Base-by-base conservation (phyloP, 2,888 invertebrate genomes). In the Palloptera scutellata region DNA sequence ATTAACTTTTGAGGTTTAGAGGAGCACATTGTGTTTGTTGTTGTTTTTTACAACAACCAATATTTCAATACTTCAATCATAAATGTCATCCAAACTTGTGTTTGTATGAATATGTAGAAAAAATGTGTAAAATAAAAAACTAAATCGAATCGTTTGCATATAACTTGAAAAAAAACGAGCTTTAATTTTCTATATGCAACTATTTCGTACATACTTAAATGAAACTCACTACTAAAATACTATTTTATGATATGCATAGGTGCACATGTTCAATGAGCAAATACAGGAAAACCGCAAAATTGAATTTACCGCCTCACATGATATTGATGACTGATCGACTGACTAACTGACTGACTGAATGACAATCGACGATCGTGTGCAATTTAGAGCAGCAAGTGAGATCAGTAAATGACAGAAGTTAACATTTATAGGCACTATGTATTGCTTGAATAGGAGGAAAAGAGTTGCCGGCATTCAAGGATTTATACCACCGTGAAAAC, bases 211-310 rank as follows among this genome's bases (percentile, higher is more conserved):
- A 4, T 30, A 30, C 2, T 4, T 30, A 30, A 30, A 30, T 30
- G 30, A 2, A 30, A 30, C 30, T 30, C 30, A 30, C 2, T 4
- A 30, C 2, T 4, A 30, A 30, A 30, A 30, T 4, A 30, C 30
- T 30, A 30, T 30, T 30, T 30, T 30, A 30, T 80, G 83, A 83
- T 80, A 84, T 84, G 83, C 83, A 82, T 82, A 84, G 82, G 82
- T 84, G 84, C 83, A 79, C 84, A 83, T 83, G 83, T 78, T 79
- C 83, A 79, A 72, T 77, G 73, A 75, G 73, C 76, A 68, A 71
- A 69, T 67, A 78, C 84, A 83, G 83, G 84, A 84, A 83, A 83
- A 83, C 83, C 83, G 78, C 83, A 84, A 77, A 84, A 83, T 82
- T 80, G 81, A 81, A 80, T 82, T 82, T 82, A 74, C 81, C 82